phyloP scores from a whole-genome alignment of 2,113 vertebrate genomes.

The Chauna torquata region DNA sequence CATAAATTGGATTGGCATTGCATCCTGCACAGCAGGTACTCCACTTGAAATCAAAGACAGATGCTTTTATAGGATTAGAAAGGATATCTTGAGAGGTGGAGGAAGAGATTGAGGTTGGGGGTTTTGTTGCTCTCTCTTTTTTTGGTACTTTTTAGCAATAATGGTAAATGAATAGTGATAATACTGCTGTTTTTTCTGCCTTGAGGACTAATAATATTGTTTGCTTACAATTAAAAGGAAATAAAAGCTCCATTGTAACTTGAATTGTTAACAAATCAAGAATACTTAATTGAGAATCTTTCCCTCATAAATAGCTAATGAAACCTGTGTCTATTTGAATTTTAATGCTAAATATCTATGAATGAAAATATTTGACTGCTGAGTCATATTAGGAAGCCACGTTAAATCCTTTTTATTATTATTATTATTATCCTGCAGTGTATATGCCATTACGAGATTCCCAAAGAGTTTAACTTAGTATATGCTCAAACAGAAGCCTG shows the following conservation, averaged over 20 bases:
- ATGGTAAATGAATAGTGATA: conserved; percentile 58
- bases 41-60: conserved; percentile 82
- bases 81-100: conserved; percentile 71
- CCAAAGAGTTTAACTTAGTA: conserved; percentile 10
- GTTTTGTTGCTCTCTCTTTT: conserved; percentile 20
- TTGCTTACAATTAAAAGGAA: conserved; percentile 77
- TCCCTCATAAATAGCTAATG: conserved; percentile 71
- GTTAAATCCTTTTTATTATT: background rate
- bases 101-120: conserved; percentile 55
- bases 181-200: conserved; percentile 54
- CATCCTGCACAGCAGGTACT: conserved; percentile 81
- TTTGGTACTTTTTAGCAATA: conserved; percentile 65
- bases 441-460: conserved; percentile 16
- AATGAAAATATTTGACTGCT: conserved; percentile 77
- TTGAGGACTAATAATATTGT: conserved; percentile 52
- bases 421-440: conserved; percentile 41
- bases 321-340: conserved; percentile 76
- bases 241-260: conserved; percentile 65
- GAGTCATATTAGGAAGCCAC: conserved; percentile 68
- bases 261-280: conserved; percentile 67
- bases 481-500: background rate
- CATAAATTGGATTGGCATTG: conserved; percentile 81
- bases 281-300: conserved; percentile 73
- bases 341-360: conserved; percentile 72
- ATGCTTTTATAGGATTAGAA: conserved; percentile 82